A percentile compares a stretch with the other conserved stretches of the same genome.
These are phyloP conservation scores for Teleopsis dalmanni DNA, from an alignment of 1,140 invertebrate species.

Conservation along the genomic window DNA sequence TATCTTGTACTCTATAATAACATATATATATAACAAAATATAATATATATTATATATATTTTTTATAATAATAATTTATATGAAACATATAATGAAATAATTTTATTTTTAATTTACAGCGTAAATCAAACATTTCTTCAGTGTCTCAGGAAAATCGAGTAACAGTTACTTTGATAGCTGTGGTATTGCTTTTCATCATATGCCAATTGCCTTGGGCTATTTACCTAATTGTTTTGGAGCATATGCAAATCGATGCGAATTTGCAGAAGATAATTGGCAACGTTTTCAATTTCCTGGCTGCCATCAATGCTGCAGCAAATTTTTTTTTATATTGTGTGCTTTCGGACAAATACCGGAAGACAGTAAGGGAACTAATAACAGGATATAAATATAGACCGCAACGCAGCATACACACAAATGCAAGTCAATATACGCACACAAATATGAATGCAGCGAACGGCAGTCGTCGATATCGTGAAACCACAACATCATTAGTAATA, in stretches of 20 bases:
- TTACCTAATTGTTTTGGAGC: constrained; percentile 26
- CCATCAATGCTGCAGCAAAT: constrained; percentile 64
- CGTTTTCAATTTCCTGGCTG: constrained; percentile 64
- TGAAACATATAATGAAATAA: constrained; percentile 4
- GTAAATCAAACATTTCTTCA: constrained; percentile 24
- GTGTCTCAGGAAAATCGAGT: constrained; percentile 61
- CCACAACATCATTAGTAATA: constrained; percentile 1
- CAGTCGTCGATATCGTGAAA: constrained; percentile 12
- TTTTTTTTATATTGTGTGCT: constrained; percentile 72
- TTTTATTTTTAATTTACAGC: constrained; percentile 10
- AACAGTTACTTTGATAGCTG: constrained; percentile 66
- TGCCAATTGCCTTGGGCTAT: constrained; percentile 63
- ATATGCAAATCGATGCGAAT: constrained; percentile 22
- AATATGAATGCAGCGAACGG: constrained; percentile 19
- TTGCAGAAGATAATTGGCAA: constrained; percentile 51
- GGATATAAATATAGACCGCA: constrained; percentile 36
- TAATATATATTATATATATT: background rate
- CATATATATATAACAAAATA: background rate
- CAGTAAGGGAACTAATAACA: constrained; percentile 58
- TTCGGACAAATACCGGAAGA: constrained; percentile 67
- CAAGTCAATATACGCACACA: constrained; percentile 31
- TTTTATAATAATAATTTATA: background rate
- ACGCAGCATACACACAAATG: constrained; percentile 23
- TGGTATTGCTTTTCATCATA: constrained; percentile 65
- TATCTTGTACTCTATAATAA: background rate